Conservation (phyloP, 2,113 vertebrate species). For the Campylorhamphus procurvoides region DNA sequence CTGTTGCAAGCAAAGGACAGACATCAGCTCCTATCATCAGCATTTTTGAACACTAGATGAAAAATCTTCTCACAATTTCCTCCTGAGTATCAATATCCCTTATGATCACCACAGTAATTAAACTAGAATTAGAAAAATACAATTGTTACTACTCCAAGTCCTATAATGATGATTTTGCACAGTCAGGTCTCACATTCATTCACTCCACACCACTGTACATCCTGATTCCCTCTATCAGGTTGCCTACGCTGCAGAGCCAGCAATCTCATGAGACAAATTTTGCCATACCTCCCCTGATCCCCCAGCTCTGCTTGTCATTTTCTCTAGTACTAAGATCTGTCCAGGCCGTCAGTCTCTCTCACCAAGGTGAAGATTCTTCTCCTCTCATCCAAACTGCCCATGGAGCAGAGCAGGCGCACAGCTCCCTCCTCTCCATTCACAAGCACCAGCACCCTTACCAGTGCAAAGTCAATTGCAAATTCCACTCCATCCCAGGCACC, state of each 20-base stretch:
- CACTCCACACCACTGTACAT: rapidly evolving
- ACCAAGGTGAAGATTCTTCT: not conserved
- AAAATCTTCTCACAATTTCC: not conserved
- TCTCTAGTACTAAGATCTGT: not conserved
- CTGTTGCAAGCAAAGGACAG: not conserved
- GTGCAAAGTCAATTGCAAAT: not conserved
- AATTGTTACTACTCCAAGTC: not conserved
- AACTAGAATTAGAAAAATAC: not conserved
- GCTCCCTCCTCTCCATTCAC: not conserved
- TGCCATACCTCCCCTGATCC: not conserved
- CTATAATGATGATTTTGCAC: not conserved
- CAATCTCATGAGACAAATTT: not conserved
- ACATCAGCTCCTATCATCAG: not conserved
- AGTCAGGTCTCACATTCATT: not conserved
- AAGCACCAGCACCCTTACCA: not conserved
- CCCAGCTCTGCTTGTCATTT: not conserved
- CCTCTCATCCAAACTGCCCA: rapidly evolving
- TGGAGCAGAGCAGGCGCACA: not conserved
- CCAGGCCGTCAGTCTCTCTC: not conserved
- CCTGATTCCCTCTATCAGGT: not conserved
- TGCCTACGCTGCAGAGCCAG: not conserved
- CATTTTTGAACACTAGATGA: not conserved
- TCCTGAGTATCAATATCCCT: not conserved
- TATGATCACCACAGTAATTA: not conserved
- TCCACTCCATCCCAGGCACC: not conserved